These are phyloP conservation scores for Rhyacichthys aspro DNA, from an alignment of 2,797 vertebrate genomes.

Conservation along the genomic window DNA sequence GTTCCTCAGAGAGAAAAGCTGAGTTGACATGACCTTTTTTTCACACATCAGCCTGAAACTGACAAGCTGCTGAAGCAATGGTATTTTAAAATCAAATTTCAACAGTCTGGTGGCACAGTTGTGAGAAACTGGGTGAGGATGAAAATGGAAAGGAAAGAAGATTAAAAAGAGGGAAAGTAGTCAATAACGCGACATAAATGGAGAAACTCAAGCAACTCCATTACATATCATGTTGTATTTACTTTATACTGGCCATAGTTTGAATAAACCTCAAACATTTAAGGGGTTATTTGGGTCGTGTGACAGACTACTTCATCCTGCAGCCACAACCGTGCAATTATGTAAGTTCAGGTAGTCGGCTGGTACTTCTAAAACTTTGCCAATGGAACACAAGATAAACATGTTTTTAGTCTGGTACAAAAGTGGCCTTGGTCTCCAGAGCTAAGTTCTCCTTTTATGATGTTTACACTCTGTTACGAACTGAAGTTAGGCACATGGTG, in stretches of 20 bases:
- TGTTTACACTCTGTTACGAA: background rate
- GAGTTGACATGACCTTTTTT: constrained; percentile 66
- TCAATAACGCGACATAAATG: constrained; percentile 10
- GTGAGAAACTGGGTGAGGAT: constrained; percentile 50
- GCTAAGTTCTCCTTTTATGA: background rate
- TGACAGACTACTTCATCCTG: too few relatives aligned
- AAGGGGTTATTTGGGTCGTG: too few relatives aligned
- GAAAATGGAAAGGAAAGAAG: too few relatives aligned
- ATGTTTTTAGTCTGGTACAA: background rate
- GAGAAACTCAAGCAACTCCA: constrained; percentile 30
- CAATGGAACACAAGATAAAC: background rate
- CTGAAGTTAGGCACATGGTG: background rate
- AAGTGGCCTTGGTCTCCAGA: background rate
- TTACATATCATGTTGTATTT: too few relatives aligned
- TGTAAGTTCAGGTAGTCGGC: too few relatives aligned
- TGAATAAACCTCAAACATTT: too few relatives aligned
- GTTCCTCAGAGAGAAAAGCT: background rate
- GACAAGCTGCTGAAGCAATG: constrained; percentile 73
- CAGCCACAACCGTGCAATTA: too few relatives aligned
- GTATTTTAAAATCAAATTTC: constrained; percentile 75
- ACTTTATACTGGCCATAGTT: too few relatives aligned
- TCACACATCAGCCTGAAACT: constrained; percentile 68
- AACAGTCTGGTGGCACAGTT: constrained; percentile 59
- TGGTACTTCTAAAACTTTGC: background rate
- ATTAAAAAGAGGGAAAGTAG: constrained; percentile 35